phyloP scores from a whole-genome alignment of 1,140 invertebrate species.

The Procambarus virginalis region DNA sequence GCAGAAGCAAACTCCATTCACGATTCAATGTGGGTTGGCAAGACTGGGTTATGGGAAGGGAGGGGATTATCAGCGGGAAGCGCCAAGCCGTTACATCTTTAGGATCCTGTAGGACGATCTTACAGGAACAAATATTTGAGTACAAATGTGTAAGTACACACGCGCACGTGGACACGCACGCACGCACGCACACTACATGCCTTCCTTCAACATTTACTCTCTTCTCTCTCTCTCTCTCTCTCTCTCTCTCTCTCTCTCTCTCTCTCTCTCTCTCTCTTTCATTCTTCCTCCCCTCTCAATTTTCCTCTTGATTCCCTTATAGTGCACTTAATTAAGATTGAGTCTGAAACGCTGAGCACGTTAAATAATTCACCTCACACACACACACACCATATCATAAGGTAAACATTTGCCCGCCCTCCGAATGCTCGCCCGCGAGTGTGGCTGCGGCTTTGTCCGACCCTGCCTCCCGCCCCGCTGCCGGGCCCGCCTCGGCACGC shows the following conservation, averaged over 20 bases:
- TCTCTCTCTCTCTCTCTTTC: background rate
- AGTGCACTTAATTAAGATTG: conserved; percentile 55
- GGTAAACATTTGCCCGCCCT: conserved; percentile 4
- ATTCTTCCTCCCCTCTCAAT: background rate
- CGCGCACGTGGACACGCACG: no score
- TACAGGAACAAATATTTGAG: no score
- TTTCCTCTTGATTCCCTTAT: conserved; percentile 8
- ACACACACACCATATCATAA: conserved; percentile 48
- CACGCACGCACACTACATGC: background rate
- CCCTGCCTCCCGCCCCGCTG: no score
- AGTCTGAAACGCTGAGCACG: conserved; percentile 21
- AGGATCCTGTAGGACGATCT: no score
- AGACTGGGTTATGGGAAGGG: no score
- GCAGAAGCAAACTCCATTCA: no score
- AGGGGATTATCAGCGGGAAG: no score
- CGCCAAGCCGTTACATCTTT: no score
- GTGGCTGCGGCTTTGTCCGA: background rate
- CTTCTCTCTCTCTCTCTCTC: conserved; percentile 3
- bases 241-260: no score
- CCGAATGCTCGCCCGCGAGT: background rate
- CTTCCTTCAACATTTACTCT: background rate
- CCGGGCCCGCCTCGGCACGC: no score
- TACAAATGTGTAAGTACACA: no score
- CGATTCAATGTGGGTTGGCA: no score
- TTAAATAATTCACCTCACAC: conserved; percentile 21